Percentiles rank a stretch among this genome's conserved stretches.
Evolutionary conservation across 2,113 vertebrate species (phyloP).

Genomic region (Planiliza haematocheilus): DNA sequence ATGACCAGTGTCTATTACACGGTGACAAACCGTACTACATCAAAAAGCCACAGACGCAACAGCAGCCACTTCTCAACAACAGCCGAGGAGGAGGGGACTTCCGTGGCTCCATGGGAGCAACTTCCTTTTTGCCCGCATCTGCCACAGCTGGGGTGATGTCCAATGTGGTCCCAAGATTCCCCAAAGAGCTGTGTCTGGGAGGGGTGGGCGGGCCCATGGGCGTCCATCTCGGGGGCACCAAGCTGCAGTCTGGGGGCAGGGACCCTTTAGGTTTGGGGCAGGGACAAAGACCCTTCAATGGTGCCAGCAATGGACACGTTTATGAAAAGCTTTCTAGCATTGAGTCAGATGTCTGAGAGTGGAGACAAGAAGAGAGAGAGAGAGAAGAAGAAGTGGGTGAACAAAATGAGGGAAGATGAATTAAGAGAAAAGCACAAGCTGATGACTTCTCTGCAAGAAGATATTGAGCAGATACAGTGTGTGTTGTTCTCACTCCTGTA

Average conservation of each 20-base stretch:
- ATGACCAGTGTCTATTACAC: slow-evolving; percentile 99
- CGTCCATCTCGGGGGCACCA: slow-evolving; percentile 82
- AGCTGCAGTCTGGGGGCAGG: slow-evolving; percentile 80
- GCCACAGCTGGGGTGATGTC: slow-evolving; percentile 85
- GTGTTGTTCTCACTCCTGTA: slow-evolving; percentile 47
- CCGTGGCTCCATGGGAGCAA: slow-evolving; percentile 92
- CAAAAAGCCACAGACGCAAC: slow-evolving; percentile 92
- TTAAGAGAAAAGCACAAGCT: slow-evolving; percentile 30
- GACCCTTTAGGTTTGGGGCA: slow-evolving; percentile 83
- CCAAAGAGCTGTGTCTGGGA: slow-evolving; percentile 92
- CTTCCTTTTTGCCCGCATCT: slow-evolving; percentile 91
- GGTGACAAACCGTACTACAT: slow-evolving; percentile 99
- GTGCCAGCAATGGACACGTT: slow-evolving; percentile 99
- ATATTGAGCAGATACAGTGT: slow-evolving; percentile 50
- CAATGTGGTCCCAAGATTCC: slow-evolving; percentile 89
- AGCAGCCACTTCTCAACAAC: slow-evolving; percentile 90
- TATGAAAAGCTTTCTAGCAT: slow-evolving; percentile 99
- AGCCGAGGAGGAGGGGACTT: slow-evolving; percentile 97
- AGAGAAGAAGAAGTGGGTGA: slow-evolving; percentile 62
- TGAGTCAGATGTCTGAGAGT: slow-evolving; percentile 97
- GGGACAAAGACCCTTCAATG: slow-evolving; percentile 96
- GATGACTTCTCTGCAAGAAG: slow-evolving; percentile 53
- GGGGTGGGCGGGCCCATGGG: slow-evolving; percentile 80
- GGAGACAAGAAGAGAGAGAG: slow-evolving; percentile 65
- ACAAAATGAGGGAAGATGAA: slow-evolving; percentile 40